Evolutionary conservation across 2,888 invertebrate genomes (phyloP).

Genomic region (Sinelater perroti): DNA sequence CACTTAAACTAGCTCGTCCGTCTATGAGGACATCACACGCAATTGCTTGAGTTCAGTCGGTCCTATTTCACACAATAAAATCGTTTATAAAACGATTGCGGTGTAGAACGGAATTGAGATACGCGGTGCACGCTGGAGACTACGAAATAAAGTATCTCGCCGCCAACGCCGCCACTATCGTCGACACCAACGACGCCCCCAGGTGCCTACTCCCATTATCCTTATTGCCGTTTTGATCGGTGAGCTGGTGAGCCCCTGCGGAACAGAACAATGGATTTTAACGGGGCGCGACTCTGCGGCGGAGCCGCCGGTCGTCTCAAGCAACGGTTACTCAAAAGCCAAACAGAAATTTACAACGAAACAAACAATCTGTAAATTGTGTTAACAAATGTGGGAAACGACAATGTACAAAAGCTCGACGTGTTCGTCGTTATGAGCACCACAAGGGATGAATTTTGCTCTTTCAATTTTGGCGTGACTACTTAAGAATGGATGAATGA

Average conservation of each 20-base stretch:
- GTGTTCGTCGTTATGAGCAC: conserved; percentile 21
- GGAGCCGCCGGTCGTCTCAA: too few species aligned
- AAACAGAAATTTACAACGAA: conserved; percentile 25
- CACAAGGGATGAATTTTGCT: conserved; percentile 26
- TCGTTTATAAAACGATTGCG: conserved; percentile 44
- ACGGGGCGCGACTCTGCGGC: too few species aligned
- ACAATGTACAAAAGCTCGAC: conserved; percentile 26
- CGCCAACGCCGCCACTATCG: conserved; percentile 38
- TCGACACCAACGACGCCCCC: conserved; percentile 38
- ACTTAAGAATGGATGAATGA: conserved; percentile 45
- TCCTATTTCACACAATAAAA: conserved; percentile 32
- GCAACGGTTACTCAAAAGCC: too few species aligned
- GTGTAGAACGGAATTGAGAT: conserved; percentile 28
- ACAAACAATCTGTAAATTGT: conserved; percentile 18
- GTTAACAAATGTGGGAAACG: conserved; percentile 24
- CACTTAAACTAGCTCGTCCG: conserved; percentile 30
- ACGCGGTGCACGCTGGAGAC: conserved; percentile 31
- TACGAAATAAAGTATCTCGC: conserved; percentile 42
- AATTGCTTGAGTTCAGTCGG: conserved; percentile 31
- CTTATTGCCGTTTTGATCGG: conserved; percentile 27
- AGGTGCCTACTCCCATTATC: conserved; percentile 39
- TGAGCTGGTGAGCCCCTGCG: conserved; percentile 31
- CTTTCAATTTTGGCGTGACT: conserved; percentile 22
- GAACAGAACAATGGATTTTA: conserved; percentile 12
- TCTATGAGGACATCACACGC: conserved; percentile 39